Percentiles rank a stretch among this genome's conserved stretches.
phyloP scores from a whole-genome alignment of 2,797 vertebrate species.

The Acanthiza pusilla region DNA sequence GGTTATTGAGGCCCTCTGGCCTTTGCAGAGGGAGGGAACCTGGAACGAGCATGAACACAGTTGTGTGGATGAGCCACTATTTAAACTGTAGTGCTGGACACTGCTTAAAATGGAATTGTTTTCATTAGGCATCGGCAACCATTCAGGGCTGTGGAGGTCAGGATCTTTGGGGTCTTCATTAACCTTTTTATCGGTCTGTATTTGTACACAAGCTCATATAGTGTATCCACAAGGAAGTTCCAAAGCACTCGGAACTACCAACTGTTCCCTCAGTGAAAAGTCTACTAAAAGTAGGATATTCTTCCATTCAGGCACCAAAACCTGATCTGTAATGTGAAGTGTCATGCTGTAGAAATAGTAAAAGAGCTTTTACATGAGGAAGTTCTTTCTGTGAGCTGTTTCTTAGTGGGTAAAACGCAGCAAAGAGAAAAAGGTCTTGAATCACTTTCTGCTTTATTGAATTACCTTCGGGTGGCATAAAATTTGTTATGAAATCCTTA shows the following conservation, averaged over 20 bases:
- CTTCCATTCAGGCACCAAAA: conserved; percentile 71
- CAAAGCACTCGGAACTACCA: not conserved
- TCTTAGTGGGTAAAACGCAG: not conserved
- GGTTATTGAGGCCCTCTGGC: not conserved
- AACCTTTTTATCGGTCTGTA: not conserved
- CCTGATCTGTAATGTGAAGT: conserved; percentile 59
- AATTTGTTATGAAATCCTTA: not conserved
- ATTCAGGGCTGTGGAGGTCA: accelerated
- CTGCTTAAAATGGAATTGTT: not conserved
- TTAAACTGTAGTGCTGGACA: not conserved
- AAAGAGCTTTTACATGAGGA: conserved; percentile 71
- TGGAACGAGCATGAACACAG: not conserved
- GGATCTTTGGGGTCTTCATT: not conserved
- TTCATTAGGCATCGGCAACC: not conserved
- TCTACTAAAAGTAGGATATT: conserved; percentile 3
- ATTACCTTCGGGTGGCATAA: not conserved
- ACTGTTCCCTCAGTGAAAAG: not conserved
- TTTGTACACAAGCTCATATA: not conserved
- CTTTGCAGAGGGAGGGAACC: not conserved
- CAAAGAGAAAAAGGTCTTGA: not conserved
- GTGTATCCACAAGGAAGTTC: not conserved
- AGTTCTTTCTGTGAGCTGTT: not conserved
- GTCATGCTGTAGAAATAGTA: conserved; percentile 63
- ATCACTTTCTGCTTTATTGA: conserved; percentile 13
- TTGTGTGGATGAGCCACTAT: not conserved